Evolutionary conservation across 2,888 invertebrate species (phyloP), one percentile per base, ranked within the genome.

Genomic region (Napeogenes inachia): DNA sequence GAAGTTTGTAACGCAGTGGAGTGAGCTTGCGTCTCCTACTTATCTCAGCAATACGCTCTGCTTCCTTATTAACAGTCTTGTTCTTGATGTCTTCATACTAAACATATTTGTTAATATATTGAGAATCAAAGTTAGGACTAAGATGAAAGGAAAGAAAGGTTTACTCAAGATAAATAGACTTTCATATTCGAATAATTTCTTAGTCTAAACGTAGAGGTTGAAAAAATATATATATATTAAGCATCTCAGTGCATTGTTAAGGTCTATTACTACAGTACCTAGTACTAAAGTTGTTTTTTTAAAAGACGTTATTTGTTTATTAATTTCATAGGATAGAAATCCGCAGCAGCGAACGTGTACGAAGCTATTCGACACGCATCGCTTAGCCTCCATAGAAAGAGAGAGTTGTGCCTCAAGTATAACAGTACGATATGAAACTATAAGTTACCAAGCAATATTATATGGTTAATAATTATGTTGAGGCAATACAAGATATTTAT

Each of bases 361-460:
- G 21, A 47, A 21, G 57, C 46, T 47, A 42, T 38, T 38, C 47
- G 58, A 55, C 55, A 58, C 58, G 58, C 58, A 38, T 56, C 58
- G 62, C 58, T 47, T 58, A 38, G 46, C 47, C 35, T n/a, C 54
- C 50, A 62, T 62, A 62, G 58, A 58, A 62, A 58, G 58, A 58
- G 54, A 55, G 38, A 58, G 61, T 62, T 45, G 56, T 42, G n/a
- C 21, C 21, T n/a, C 32, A 57, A 45, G 32, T 6, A 46, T 32
- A 32, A 33, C 46, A 57, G 45, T 45, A 38, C 13, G 4, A 35
- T 35, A 35, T 32, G 59, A 54, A 59, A 54, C 53, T 33, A 58
- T 53, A 53, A 54, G 42, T 58, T 50, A 21, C 12, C 35, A 32
- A 50, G 35, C 53, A 45, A 30, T 45, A 32, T 42, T 30, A 12